Base-by-base conservation (phyloP, 1,140 invertebrate species). In the Heliconius melpomene region DNA sequence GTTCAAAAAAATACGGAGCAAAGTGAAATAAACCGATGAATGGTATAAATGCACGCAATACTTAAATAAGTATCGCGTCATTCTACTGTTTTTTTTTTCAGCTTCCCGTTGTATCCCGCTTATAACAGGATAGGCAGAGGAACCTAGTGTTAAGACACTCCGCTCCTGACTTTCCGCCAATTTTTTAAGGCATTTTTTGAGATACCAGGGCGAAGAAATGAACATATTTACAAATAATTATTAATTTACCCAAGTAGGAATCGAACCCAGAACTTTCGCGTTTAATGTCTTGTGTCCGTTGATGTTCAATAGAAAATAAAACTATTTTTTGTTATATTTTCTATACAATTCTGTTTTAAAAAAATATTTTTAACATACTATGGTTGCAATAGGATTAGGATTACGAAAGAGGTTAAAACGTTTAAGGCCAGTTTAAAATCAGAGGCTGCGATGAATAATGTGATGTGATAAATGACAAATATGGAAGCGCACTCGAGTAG, bases 391-490 rank as follows among this genome's bases (percentile, higher is more conserved):
- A 60, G n/a, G 20, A 26, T 60, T 60, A 60, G 54, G n/a, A 60
- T 66, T 66, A 11, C 60, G n/a, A 60, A 60, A 60, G 57, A 60
- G 8, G 57, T n/a, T 60, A 60, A 26, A 66, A 66, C 60, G 23
- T 66, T 66, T 66, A 29, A 66, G 11, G 60, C 23, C 23, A 66
- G 26, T 29, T 66, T 29, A 66, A 29, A 66, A 29, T 66, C 60
- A 29, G 60, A 29, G 60, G 23, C 26, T 83, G 78, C 84, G 86
- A 87, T 91, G 90, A 92, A 93, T 93, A 90, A 90, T 87, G 85
- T 90, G 88, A 92, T 93, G 87, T 89, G 87, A 91, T 93, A 93
- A 92, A 90, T 91, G 88, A 91, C 91, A 89, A 93, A 93, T 93
- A 94, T 93, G 90, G 90, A 70, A 70, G 76, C 78, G 84, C 80